Percentiles rank a stretch among this genome's conserved stretches.
Evolutionary conservation across 2,797 vertebrate genomes (phyloP).

Genomic region (Botia kubotai): DNA sequence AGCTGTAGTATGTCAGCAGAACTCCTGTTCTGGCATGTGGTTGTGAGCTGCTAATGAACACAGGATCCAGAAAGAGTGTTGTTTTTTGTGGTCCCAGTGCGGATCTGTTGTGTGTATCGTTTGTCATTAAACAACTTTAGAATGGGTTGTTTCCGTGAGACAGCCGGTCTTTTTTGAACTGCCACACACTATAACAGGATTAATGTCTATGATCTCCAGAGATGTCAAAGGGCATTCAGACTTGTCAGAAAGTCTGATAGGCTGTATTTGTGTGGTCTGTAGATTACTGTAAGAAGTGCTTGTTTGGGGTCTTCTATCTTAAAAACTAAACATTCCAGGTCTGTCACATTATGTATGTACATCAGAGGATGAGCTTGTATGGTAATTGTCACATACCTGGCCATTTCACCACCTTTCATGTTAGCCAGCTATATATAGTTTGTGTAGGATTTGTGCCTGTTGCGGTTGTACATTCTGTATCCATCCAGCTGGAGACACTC

Average conservation of each 20-base stretch:
- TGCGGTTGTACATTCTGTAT: constrained; percentile 37
- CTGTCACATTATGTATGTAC: constrained; percentile 1
- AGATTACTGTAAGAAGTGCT: constrained; percentile 34
- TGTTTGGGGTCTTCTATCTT: constrained; percentile 10
- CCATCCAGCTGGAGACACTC: constrained; percentile 43
- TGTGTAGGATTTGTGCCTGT: not conserved
- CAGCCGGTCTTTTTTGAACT: constrained; percentile 33
- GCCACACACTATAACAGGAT: constrained; percentile 27
- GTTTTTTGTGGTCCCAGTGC: constrained; percentile 47
- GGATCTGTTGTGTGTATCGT: constrained; percentile 48
- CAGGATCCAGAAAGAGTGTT: constrained; percentile 41
- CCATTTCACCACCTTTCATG: constrained; percentile 5
- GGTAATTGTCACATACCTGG: not conserved
- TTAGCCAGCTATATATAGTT: not conserved
- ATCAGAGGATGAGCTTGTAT: not conserved
- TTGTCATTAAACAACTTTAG: constrained; percentile 17
- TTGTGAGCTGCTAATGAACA: constrained; percentile 41
- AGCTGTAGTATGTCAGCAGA: not conserved
- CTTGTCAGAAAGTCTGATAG: not conserved
- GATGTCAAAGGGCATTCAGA: not conserved
- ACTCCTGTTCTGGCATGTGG: constrained; percentile 17
- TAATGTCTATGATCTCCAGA: constrained; percentile 1
- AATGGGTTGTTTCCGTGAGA: constrained; percentile 24
- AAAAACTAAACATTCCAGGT: constrained; percentile 47
- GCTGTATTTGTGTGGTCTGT: constrained; percentile 45